Evolutionary conservation across 2,888 invertebrate species (phyloP), one percentile per base, ranked within the genome.

Genomic region (Ichneumoninae sp.): DNA sequence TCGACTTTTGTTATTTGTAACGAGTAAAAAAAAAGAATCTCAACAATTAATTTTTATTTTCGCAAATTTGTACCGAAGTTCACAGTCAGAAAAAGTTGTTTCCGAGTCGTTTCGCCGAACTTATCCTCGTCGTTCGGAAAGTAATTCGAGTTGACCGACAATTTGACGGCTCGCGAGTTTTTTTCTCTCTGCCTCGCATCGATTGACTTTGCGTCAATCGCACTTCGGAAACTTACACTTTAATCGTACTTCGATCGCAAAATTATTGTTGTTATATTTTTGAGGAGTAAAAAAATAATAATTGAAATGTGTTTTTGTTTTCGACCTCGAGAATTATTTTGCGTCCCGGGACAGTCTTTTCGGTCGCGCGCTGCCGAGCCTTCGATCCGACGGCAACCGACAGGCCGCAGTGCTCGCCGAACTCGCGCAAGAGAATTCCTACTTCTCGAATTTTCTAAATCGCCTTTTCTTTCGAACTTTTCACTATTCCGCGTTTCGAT

Each of bases 331-430:
- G 44, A 60, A 22, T 44, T 71, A 33, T 47, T 62, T 72, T 60
- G 26, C 10, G 30, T 26, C 50, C 33, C 19, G n/a, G 40, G 19
- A 10, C 1, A n/a, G 19, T 4, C 30, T 44, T 44, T 44, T 52
- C 65, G 50, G 71, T 68, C 30, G 52, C 74, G 50, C 76, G 50
- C 66, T 60, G 78, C 54, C 79, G 85, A 80, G 77, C 66, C 77
- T 81, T 77, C 83, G 84, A 82, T 86, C 87, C 82, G 86, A 84
- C 74, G 84, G 83, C 83, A 85, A 44, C 30, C 40, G 44, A 36
- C 44, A 3, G 22, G 33, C 19, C 40, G 40, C 19, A 13, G 22
- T 16, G 8, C 47, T 44, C n/a, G n/a, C 60, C 47, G 16, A 30
- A 60, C 60, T 60, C 69, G 47, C 13, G 6, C 8, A 5, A 26